Evolutionary conservation across 2,888 invertebrate species (phyloP).

Genomic region (Apoderus coryli): DNA sequence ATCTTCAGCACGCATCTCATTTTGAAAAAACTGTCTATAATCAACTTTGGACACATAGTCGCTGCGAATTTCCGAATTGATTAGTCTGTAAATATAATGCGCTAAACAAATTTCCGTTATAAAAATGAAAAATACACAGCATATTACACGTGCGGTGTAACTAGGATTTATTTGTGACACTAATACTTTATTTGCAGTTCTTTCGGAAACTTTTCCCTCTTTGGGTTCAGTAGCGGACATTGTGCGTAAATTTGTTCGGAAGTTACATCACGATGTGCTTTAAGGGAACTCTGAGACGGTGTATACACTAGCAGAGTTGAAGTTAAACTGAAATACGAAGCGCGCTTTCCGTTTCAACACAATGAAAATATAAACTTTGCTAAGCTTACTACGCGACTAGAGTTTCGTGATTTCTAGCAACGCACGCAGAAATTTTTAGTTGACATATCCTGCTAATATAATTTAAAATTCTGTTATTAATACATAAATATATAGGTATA

Average conservation of each 20-base stretch:
- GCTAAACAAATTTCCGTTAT: constrained; percentile 30
- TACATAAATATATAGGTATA: no score
- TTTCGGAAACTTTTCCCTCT: constrained; percentile 12
- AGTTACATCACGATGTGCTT: no score
- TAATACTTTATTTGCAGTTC: constrained; percentile 15
- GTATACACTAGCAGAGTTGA: no score
- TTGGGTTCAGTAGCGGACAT: constrained; percentile 19
- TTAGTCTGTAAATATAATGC: constrained; percentile 30
- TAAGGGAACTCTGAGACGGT: no score
- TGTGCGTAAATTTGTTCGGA: no score
- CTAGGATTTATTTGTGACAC: constrained; percentile 26
- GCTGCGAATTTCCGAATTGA: constrained; percentile 28
- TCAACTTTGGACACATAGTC: constrained; percentile 27
- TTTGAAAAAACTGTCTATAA: constrained; percentile 25
- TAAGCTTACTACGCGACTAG: no score
- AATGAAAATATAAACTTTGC: no score
- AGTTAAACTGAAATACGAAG: neutral
- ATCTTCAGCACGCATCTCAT: constrained; percentile 23
- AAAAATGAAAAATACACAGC: constrained; percentile 31
- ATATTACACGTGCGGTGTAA: constrained; percentile 30
- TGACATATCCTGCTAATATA: no score
- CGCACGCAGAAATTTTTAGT: no score
- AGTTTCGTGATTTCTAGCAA: no score
- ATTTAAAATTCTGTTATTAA: no score
- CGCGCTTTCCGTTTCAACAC: no score